Conservation (phyloP, 1,140 invertebrate species). For the Panagrolaimus sp. region DNA sequence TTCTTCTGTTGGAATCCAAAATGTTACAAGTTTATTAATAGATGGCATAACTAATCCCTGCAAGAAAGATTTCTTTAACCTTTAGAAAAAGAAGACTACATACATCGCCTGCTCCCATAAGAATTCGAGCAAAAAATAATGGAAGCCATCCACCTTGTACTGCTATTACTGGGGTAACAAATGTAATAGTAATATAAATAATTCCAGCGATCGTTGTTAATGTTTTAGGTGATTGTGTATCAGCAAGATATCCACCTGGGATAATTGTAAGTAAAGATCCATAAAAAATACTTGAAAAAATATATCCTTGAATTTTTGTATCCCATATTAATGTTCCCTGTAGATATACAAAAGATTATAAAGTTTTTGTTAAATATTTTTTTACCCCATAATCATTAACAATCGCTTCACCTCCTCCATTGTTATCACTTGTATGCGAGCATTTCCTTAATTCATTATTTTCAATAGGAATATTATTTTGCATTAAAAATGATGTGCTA, state of each 20-base stretch:
- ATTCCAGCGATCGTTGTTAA: conserved; percentile 25
- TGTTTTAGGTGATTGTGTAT: conserved; percentile 28
- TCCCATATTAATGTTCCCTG: conserved; percentile 38
- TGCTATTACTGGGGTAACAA: conserved; percentile 34
- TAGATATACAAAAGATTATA: not conserved
- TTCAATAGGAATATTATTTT: not conserved
- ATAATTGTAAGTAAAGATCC: conserved; percentile 34
- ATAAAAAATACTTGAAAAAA: conserved; percentile 43
- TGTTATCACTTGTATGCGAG: not conserved
- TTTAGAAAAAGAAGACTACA: not conserved
- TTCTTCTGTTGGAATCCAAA: conserved; percentile 43
- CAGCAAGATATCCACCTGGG: conserved; percentile 31
- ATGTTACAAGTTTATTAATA: conserved; percentile 38
- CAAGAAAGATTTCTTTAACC: conserved; percentile 3
- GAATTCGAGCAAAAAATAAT: conserved; percentile 29
- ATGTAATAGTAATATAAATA: conserved; percentile 29
- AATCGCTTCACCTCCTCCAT: not conserved
- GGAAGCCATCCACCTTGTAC: conserved; percentile 22
- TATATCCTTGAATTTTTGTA: conserved; percentile 26
- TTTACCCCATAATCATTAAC: conserved; percentile 44
- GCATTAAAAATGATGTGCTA: not conserved
- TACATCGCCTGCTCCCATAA: conserved; percentile 37
- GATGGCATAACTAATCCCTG: conserved; percentile 40
- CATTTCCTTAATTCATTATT: not conserved
- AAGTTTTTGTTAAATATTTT: not conserved